Evolutionary conservation across 2,113 vertebrate genomes (phyloP).

Genomic region (Thymallus thymallus): DNA sequence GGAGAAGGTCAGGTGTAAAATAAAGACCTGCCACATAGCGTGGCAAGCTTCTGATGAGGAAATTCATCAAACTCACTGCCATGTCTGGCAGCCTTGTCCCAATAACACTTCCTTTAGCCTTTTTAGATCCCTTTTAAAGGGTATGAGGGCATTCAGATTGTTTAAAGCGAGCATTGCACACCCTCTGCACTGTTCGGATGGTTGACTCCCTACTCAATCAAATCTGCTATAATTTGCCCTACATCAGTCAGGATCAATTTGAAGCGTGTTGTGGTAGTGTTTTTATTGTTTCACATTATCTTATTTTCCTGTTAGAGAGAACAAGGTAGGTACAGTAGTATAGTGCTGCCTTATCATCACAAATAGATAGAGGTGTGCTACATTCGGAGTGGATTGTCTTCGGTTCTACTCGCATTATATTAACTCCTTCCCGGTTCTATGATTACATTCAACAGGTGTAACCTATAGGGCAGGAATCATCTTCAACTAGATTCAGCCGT

Average conservation of each 20-base stretch:
- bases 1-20: conserved; percentile 71
- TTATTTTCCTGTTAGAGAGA: too few species aligned
- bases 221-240: conserved; percentile 49
- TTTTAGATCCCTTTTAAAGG: conserved; percentile 43
- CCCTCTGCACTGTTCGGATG: conserved; percentile 49
- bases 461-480: too few species aligned
- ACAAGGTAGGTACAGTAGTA: background rate
- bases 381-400: too few species aligned
- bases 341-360: background rate
- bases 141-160: conserved; percentile 50
- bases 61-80: conserved; percentile 67
- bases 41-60: conserved; percentile 67
- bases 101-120: conserved; percentile 43
- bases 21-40: conserved; percentile 56
- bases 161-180: conserved; percentile 54
- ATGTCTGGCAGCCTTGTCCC: conserved; percentile 52
- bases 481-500: too few species aligned
- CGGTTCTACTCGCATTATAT: too few species aligned
- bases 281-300: conserved; percentile 9
- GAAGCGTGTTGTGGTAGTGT: conserved; percentile 4
- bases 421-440: too few species aligned
- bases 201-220: conserved; percentile 58
- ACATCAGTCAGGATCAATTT: conserved; percentile 41
- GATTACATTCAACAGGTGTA: too few species aligned
- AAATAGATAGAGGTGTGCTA: too few species aligned